phyloP scores from a whole-genome alignment of 2,797 vertebrate genomes.

The Carcharodon carcharias region DNA sequence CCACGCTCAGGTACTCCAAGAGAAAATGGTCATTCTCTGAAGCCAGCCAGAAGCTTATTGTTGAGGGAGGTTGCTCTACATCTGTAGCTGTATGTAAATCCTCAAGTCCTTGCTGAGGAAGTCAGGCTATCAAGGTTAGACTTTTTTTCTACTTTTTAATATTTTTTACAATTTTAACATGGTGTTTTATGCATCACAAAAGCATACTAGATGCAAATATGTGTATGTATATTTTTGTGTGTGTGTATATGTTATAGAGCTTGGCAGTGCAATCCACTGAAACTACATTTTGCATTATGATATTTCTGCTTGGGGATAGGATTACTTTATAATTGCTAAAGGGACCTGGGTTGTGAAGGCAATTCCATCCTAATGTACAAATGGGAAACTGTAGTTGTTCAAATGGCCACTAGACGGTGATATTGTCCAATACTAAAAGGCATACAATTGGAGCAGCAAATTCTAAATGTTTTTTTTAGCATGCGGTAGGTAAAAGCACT shows the following conservation, averaged over 20 bases:
- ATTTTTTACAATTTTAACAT: not conserved
- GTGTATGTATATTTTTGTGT: no score
- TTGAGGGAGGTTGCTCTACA: not conserved
- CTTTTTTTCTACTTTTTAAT: not conserved
- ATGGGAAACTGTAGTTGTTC: not conserved
- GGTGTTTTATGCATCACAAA: not conserved
- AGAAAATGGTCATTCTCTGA: not conserved
- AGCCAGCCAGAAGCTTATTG: not conserved
- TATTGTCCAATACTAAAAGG: not conserved
- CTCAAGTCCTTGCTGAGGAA: not conserved
- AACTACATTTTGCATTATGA: not conserved
- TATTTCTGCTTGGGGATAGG: not conserved
- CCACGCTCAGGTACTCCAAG: not conserved
- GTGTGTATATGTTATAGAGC: not conserved
- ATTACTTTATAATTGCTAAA: not conserved
- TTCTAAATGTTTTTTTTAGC: not conserved
- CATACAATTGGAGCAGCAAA: not conserved
- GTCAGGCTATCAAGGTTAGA: not conserved
- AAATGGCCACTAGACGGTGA: constrained; percentile 25
- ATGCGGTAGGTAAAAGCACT: not conserved
- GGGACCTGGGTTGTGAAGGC: not conserved
- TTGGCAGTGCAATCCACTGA: not conserved
- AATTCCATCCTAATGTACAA: not conserved
- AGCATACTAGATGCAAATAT: not conserved
- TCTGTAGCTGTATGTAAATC: not conserved